phyloP scores from a whole-genome alignment of 2,888 invertebrate species.

The Aporophyla lueneburgensis region DNA sequence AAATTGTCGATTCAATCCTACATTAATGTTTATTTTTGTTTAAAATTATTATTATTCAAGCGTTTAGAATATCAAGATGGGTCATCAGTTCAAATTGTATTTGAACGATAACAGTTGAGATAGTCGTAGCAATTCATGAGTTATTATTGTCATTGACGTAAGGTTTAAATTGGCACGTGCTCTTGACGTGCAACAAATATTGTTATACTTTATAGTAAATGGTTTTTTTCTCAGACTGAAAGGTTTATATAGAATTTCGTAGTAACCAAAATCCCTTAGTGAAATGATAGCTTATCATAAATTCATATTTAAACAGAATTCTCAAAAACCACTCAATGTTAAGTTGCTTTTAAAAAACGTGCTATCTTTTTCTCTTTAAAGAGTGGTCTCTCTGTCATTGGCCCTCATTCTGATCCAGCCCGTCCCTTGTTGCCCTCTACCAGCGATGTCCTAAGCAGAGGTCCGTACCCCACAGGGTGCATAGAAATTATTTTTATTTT shows the following conservation, averaged over 20 bases:
- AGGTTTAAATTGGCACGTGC: conserved; percentile 4
- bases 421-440: too few relatives aligned
- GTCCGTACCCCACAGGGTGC: too few relatives aligned
- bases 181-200: background rate
- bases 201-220: background rate
- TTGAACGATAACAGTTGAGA: background rate
- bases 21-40: conserved; percentile 28
- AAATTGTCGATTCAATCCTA: conserved; percentile 3
- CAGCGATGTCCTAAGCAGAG: too few relatives aligned
- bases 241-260: background rate
- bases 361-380: background rate
- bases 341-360: background rate
- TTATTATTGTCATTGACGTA: background rate
- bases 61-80: conserved; percentile 1
- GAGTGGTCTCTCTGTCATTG: too few relatives aligned
- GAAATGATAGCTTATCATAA: background rate
- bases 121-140: background rate
- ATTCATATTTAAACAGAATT: background rate
- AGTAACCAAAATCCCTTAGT: background rate
- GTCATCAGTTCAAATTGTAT: background rate
- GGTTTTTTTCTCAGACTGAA: conserved; percentile 9
- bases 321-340: background rate
- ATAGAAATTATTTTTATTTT: too few relatives aligned
- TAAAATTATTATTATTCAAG: conserved; percentile 24
- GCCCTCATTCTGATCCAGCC: too few relatives aligned